A percentile compares a stretch with the other conserved stretches of the same genome.
These are phyloP conservation scores for Phoeniculus purpureus DNA, from an alignment of 2,797 vertebrate species.

Conservation along the genomic window DNA sequence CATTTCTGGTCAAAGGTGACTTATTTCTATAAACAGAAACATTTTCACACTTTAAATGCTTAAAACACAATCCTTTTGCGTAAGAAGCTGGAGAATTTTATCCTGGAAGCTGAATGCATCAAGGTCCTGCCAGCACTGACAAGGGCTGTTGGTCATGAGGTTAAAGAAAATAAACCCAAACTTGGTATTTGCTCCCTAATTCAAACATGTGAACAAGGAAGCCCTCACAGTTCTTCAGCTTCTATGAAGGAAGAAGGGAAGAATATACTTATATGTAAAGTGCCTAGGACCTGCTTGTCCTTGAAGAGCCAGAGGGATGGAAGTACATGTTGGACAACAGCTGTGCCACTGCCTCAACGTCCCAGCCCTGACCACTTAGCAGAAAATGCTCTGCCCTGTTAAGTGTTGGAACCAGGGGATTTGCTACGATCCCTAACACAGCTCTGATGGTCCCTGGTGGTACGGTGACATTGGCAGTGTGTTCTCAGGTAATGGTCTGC, in stretches of 20 bases:
- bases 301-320: conserved; percentile 26
- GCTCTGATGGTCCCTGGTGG: background rate
- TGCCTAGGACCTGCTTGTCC: background rate
- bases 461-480: accelerated
- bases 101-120: background rate
- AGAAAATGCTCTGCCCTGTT: conserved; percentile 16
- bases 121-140: background rate
- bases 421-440: background rate
- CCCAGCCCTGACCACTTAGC: conserved; percentile 35
- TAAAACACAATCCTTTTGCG: conserved; percentile 22
- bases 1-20: conserved; percentile 50
- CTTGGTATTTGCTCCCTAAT: background rate
- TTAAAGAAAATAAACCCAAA: background rate
- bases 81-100: conserved; percentile 26
- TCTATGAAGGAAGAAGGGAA: background rate
- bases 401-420: conserved; percentile 1
- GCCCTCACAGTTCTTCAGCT: background rate
- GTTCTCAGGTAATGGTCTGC: background rate
- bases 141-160: background rate
- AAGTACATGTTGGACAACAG: background rate
- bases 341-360: accelerated
- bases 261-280: background rate
- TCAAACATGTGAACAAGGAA: background rate
- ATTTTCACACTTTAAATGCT: conserved; percentile 61
- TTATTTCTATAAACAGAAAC: conserved; percentile 55